These are phyloP conservation scores for Parnassius smintheus DNA, from an alignment of 2,888 invertebrate species.

Conservation along the genomic window DNA sequence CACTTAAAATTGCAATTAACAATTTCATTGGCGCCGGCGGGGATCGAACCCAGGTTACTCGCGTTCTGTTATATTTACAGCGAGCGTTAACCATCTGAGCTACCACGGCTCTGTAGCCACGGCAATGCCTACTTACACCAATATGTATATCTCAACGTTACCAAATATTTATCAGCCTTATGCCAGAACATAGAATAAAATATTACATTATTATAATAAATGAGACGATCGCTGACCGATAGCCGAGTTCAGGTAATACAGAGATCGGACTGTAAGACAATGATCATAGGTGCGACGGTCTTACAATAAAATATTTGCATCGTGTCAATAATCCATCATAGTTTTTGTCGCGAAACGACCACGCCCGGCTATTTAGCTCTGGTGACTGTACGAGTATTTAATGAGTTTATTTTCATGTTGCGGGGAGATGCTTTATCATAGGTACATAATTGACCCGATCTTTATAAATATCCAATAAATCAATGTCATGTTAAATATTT, in stretches of 20 bases:
- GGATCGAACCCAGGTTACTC: too few relatives aligned
- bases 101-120: too few relatives aligned
- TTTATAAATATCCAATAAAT: slow-evolving; percentile 35
- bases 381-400: slow-evolving; percentile 53
- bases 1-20: too few relatives aligned
- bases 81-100: too few relatives aligned
- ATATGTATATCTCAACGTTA: neutral
- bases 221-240: slow-evolving; percentile 37
- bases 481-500: slow-evolving; percentile 35
- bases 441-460: slow-evolving; percentile 33
- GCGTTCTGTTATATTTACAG: too few relatives aligned
- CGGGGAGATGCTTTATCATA: slow-evolving; percentile 35
- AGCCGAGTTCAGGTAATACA: slow-evolving; percentile 42
- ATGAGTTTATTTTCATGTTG: slow-evolving; percentile 42
- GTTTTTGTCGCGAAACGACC: slow-evolving; percentile 62
- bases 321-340: slow-evolving; percentile 63
- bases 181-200: slow-evolving; percentile 5
- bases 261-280: slow-evolving; percentile 19
- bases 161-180: neutral
- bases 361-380: slow-evolving; percentile 45
- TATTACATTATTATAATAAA: slow-evolving; percentile 19
- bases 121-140: too few relatives aligned
- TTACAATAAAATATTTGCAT: slow-evolving; percentile 56
- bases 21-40: too few relatives aligned
- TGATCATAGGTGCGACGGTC: slow-evolving; percentile 44